Evolutionary conservation across 2,888 invertebrate genomes (phyloP), one percentile per base, ranked within the genome.

Genomic region (Glomeris marginata): DNA sequence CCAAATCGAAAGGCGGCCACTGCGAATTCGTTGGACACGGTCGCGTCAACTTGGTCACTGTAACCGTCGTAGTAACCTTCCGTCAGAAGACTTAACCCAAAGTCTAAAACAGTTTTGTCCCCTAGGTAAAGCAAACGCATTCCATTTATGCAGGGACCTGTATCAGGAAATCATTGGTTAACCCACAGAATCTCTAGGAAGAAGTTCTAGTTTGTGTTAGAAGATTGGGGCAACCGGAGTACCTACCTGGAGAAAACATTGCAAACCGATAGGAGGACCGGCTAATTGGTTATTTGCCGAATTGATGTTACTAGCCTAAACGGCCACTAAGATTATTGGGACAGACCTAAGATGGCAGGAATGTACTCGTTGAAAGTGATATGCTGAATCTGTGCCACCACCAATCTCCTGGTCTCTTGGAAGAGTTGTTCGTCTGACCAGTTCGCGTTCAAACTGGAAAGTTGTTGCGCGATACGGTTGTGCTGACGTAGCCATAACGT

Each of bases 311-410:
- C n/a, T n/a, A n/a, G n/a, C n/a, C n/a, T n/a, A n/a, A n/a, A n/a
- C n/a, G n/a, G n/a, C n/a, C n/a, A n/a, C n/a, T n/a, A n/a, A n/a
- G n/a, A n/a, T n/a, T n/a, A n/a, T n/a, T n/a, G n/a, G n/a, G n/a
- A n/a, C n/a, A n/a, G n/a, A 84, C 84, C 88, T 42, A 87, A 65
- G 10, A 86, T 71, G 47, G 80, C 78, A 0, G 85, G 84, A 51
- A 86, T 68, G 66, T 82, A 87, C 64, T 87, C 87, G 59, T 81
- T 83, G 64, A 78, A 80, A 0, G 87, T 87, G 49, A 87, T 80
- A 59, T 86, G 86, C 57, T 87, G 87, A 38, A 87, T 77, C 63
- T 84, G 74, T 0, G 85, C 84, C 41, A 49, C 38, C 11, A 53
- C 34, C 34, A 52, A 49, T 21, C 56, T 47, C n/a, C 56, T 41